A percentile compares a stretch with the other conserved stretches of the same genome.
Conservation (phyloP, 2,113 vertebrate genomes). For the Larimichthys polyactis region DNA sequence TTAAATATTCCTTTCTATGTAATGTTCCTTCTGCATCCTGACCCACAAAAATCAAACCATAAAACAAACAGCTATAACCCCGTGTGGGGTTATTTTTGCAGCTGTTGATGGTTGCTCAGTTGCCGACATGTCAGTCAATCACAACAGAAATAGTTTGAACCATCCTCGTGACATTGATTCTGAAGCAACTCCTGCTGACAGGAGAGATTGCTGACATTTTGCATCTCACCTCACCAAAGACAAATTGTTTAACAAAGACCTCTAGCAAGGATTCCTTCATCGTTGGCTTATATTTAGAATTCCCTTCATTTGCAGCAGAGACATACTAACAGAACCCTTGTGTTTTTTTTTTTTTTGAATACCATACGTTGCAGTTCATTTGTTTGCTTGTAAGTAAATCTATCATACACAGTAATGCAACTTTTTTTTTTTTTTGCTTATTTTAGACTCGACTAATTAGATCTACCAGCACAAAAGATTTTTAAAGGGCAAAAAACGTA, state of each 20-base stretch:
- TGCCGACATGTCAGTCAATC: slow-evolving; percentile 77
- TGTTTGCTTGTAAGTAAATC: not conserved
- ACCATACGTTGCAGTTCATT: not conserved
- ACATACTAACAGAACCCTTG: no score
- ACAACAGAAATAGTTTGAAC: slow-evolving; percentile 71
- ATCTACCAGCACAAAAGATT: slow-evolving; percentile 16
- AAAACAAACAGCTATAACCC: slow-evolving; percentile 78
- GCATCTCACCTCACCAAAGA: slow-evolving; percentile 60
- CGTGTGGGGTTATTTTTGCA: slow-evolving; percentile 74
- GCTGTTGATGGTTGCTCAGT: slow-evolving; percentile 76
- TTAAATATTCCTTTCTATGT: slow-evolving; percentile 79
- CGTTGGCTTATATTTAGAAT: slow-evolving; percentile 13
- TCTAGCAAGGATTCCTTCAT: slow-evolving; percentile 9
- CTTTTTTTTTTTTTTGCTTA: not conserved
- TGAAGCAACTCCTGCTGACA: slow-evolving; percentile 49
- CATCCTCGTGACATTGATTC: slow-evolving; percentile 60
- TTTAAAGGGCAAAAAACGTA: slow-evolving; percentile 32
- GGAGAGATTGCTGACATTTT: slow-evolving; percentile 67
- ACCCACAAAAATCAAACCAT: slow-evolving; percentile 79
- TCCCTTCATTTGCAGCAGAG: no score
- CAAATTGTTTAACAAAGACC: slow-evolving; percentile 58
- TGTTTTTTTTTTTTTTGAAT: no score
- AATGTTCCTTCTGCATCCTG: slow-evolving; percentile 77
- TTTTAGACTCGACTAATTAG: slow-evolving; percentile 6
- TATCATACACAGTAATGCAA: not conserved